Evolutionary conservation across 2,888 invertebrate genomes (phyloP).

Genomic region (Nemoura dubitans): DNA sequence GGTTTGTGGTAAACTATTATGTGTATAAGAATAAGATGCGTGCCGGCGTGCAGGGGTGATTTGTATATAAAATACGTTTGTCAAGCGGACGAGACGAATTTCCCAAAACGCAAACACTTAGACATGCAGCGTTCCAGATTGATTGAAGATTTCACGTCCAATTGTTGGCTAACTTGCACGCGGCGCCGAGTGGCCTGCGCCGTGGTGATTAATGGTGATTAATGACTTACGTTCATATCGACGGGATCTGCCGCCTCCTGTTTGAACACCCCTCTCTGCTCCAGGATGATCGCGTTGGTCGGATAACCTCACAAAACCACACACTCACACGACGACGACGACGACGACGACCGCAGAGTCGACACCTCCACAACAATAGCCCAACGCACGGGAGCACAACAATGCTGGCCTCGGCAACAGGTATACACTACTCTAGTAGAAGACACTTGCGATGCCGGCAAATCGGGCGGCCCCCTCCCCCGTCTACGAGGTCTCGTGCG

Average conservation of each 20-base stretch:
- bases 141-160: not conserved
- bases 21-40: not conserved
- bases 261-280: slow-evolving; percentile 47
- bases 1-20: not conserved
- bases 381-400: not conserved
- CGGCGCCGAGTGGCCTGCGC: not conserved
- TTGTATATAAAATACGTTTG: not conserved
- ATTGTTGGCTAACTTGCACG: not conserved
- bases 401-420: not conserved
- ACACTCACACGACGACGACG: slow-evolving; percentile 2
- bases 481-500: too few relatives aligned
- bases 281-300: slow-evolving; percentile 46
- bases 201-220: slow-evolving; percentile 22
- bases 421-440: not conserved
- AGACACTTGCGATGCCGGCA: not conserved
- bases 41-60: not conserved
- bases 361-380: slow-evolving; percentile 13
- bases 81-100: not conserved
- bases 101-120: not conserved
- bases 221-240: slow-evolving; percentile 49
- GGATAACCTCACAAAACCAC: slow-evolving; percentile 28
- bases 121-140: not conserved
- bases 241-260: slow-evolving; percentile 45
- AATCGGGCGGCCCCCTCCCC: too few relatives aligned
- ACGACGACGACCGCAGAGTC: not conserved